These are phyloP conservation scores for Sanderia malayensis DNA, from an alignment of 30 jellyfish, hydroid and myxozoan species.

Conservation along the genomic window DNA sequence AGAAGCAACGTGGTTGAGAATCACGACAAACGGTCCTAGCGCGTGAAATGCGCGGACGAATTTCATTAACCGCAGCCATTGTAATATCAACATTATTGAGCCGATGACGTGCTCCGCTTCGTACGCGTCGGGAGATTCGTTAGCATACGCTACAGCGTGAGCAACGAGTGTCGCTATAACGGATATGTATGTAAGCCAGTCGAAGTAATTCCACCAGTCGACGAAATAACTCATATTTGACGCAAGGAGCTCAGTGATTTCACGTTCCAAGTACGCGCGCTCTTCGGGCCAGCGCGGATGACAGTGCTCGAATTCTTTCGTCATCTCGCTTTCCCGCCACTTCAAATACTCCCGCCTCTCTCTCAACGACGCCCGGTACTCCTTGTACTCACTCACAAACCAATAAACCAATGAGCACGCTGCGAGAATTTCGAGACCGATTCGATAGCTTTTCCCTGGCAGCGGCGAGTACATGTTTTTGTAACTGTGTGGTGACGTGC, in stretches of 20 bases:
- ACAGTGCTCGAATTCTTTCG: conserved; percentile 64
- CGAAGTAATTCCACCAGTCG: conserved; percentile 93
- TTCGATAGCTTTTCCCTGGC: conserved; percentile 19
- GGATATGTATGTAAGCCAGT: conserved; percentile 67
- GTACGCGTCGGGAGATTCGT: conserved; percentile 31
- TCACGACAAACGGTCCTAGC: conserved; percentile 91
- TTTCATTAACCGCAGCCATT: conserved; percentile 88
- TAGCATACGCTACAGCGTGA: conserved; percentile 39
- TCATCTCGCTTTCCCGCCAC: conserved; percentile 85
- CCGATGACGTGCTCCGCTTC: conserved; percentile 66
- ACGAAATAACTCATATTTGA: conserved; percentile 58
- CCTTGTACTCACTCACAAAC: conserved; percentile 54
- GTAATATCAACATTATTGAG: conserved; percentile 62
- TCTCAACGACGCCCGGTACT: conserved; percentile 56
- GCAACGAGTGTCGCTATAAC: conserved; percentile 55
- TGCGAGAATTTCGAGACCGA: conserved; percentile 51
- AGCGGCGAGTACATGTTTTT: conserved; percentile 34
- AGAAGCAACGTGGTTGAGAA: conserved; percentile 76
- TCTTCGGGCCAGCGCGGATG: conserved; percentile 99
- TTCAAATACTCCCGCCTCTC: conserved; percentile 40
- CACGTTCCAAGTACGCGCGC: conserved; percentile 83
- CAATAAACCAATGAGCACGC: conserved; percentile 26
- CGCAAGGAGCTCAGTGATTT: conserved; percentile 53
- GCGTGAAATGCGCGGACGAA: conserved; percentile 88
- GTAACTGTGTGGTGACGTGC: conserved; percentile 58